A percentile compares a stretch with the other conserved stretches of the same genome.
These are phyloP conservation scores for Schrankia costaestrigalis DNA, from an alignment of 2,888 invertebrate species.

Conservation along the genomic window DNA sequence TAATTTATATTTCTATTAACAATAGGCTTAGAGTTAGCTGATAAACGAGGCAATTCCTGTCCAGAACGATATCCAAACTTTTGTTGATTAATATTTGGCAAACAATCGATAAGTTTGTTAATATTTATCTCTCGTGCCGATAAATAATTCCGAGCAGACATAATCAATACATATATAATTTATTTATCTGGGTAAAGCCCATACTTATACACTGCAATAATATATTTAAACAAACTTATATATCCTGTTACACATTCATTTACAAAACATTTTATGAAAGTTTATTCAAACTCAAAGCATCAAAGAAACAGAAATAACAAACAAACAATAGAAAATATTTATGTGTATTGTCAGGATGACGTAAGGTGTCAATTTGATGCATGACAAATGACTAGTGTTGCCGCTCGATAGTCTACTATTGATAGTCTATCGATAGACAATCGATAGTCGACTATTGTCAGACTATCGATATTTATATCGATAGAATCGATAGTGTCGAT, in stretches of 20 bases:
- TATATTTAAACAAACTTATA: slow-evolving; percentile 4
- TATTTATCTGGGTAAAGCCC: slow-evolving; percentile 14
- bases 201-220: slow-evolving; percentile 18
- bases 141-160: slow-evolving; percentile 72
- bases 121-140: slow-evolving; percentile 66
- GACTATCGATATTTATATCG: too few relatives aligned
- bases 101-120: slow-evolving; percentile 62
- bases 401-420: too few relatives aligned
- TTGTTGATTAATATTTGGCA: slow-evolving; percentile 66
- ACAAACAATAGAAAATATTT: too few relatives aligned
- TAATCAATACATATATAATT: slow-evolving; percentile 45
- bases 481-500: too few relatives aligned
- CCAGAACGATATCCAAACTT: slow-evolving; percentile 54
- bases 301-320: too few relatives aligned
- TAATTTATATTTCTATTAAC: slow-evolving; percentile 65
- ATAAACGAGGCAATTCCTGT: slow-evolving; percentile 57
- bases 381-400: too few relatives aligned
- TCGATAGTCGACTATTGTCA: too few relatives aligned
- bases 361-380: too few relatives aligned
- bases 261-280: slow-evolving; percentile 12
- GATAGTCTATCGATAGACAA: too few relatives aligned
- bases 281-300: too few relatives aligned
- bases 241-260: slow-evolving; percentile 2
- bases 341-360: too few relatives aligned
- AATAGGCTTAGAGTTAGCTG: slow-evolving; percentile 53